Evolutionary conservation across 1,140 invertebrate species (phyloP).

Genomic region (Brevipalpus yothersi): DNA sequence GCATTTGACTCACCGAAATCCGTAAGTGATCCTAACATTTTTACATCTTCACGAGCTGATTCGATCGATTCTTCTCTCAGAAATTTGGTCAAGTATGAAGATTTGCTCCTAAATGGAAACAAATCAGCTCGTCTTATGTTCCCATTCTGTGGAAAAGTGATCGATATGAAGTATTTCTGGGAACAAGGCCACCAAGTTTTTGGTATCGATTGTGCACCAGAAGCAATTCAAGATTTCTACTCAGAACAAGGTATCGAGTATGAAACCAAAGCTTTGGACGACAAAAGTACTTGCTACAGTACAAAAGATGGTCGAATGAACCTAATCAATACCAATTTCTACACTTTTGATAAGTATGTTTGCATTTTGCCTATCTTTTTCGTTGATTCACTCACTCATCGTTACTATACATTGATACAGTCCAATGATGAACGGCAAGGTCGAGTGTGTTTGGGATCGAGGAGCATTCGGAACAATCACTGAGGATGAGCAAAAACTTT

Average conservation of each 20-base stretch:
- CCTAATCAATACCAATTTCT: slow-evolving; percentile 3
- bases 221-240: slow-evolving; percentile 4
- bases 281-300: background rate
- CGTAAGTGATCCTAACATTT: background rate
- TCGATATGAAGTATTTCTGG: slow-evolving; percentile 5
- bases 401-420: background rate
- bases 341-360: slow-evolving; percentile 1
- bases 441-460: slow-evolving; percentile 5
- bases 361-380: background rate
- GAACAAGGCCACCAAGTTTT: slow-evolving; percentile 1
- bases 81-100: slow-evolving; percentile 1
- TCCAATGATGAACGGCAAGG: background rate
- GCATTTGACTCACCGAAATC: slow-evolving; percentile 5
- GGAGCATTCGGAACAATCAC: slow-evolving; percentile 6
- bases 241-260: background rate
- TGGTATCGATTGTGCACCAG: slow-evolving; percentile 1
- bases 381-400: background rate
- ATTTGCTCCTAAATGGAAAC: background rate
- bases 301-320: background rate
- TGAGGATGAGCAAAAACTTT: slow-evolving; percentile 1
- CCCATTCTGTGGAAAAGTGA: slow-evolving; percentile 4
- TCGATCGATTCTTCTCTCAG: background rate
- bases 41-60: background rate
- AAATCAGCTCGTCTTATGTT: slow-evolving; percentile 1
- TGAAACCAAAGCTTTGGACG: background rate